Conservation (phyloP, 2,888 invertebrate species). For the Dione juno region DNA sequence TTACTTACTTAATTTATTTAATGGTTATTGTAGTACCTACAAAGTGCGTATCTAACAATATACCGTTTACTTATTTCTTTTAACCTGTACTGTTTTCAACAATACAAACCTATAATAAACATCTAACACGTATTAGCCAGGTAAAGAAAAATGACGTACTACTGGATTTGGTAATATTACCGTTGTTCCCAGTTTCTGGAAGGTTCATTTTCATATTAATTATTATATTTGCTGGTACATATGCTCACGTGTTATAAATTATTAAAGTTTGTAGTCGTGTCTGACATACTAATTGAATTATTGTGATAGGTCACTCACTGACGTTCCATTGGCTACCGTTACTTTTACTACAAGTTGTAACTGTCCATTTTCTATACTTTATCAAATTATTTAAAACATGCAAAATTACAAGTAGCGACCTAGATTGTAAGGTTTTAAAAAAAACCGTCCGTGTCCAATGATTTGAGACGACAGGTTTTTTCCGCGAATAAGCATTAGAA, state of each 20-base stretch:
- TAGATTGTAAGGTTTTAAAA: slow-evolving; percentile 55
- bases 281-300: slow-evolving; percentile 27
- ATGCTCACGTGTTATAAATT: not conserved
- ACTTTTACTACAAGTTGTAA: slow-evolving; percentile 19
- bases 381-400: slow-evolving; percentile 9
- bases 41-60: not conserved
- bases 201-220: not conserved
- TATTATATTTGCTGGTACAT: not conserved
- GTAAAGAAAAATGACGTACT: slow-evolving; percentile 7
- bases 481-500: slow-evolving; percentile 69
- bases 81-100: not conserved
- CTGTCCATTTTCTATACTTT: not conserved
- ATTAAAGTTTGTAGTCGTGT: not conserved
- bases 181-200: slow-evolving; percentile 1
- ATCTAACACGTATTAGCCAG: slow-evolving; percentile 2
- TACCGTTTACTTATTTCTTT: too few relatives aligned
- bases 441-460: slow-evolving; percentile 54
- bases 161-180: slow-evolving; percentile 1
- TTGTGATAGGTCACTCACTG: slow-evolving; percentile 25
- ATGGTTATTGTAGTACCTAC: not conserved
- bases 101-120: not conserved
- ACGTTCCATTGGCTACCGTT: slow-evolving; percentile 21
- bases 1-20: too few relatives aligned
- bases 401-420: slow-evolving; percentile 52
- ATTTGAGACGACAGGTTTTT: slow-evolving; percentile 62